Evolutionary conservation across 2,888 invertebrate species (phyloP).

Genomic region (Dichetophora obliterata): DNA sequence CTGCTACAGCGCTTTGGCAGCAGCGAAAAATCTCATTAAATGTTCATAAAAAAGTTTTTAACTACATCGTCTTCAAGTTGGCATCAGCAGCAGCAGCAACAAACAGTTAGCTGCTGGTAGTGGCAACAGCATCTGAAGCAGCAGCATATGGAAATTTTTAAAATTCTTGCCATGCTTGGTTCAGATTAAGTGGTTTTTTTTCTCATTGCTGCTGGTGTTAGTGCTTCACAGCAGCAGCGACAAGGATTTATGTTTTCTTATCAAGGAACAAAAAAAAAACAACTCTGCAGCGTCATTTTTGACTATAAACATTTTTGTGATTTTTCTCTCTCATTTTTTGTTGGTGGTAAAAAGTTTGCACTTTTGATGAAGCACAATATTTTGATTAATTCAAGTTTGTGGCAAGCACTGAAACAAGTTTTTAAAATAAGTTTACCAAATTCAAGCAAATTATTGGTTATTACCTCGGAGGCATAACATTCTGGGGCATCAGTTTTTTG

Average conservation of each 20-base stretch:
- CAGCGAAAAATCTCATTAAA: constrained; percentile 36
- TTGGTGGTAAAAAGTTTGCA: not conserved
- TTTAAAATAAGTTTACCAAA: too few relatives aligned
- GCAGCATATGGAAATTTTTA: constrained; percentile 7
- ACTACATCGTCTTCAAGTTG: not conserved
- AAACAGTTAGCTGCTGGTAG: not conserved
- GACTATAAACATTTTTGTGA: constrained; percentile 12
- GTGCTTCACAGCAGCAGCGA: not conserved
- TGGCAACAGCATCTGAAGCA: not conserved
- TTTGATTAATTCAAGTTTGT: too few relatives aligned
- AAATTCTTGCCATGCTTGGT: not conserved
- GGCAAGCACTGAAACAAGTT: too few relatives aligned
- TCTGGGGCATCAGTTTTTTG: too few relatives aligned
- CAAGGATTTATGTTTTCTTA: constrained; percentile 24
- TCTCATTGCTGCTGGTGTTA: not conserved
- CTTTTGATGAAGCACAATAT: too few relatives aligned
- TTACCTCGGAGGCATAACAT: too few relatives aligned
- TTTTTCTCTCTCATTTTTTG: not conserved
- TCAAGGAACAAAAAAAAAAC: not conserved
- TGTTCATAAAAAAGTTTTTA: constrained; percentile 36
- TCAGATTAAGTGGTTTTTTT: not conserved
- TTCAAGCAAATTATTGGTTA: too few relatives aligned
- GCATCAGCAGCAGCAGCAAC: not conserved
- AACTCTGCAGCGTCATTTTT: not conserved
- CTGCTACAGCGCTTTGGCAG: not conserved